Conservation (phyloP, 2,113 vertebrate species). For the Chlorocebus sabaeus region DNA sequence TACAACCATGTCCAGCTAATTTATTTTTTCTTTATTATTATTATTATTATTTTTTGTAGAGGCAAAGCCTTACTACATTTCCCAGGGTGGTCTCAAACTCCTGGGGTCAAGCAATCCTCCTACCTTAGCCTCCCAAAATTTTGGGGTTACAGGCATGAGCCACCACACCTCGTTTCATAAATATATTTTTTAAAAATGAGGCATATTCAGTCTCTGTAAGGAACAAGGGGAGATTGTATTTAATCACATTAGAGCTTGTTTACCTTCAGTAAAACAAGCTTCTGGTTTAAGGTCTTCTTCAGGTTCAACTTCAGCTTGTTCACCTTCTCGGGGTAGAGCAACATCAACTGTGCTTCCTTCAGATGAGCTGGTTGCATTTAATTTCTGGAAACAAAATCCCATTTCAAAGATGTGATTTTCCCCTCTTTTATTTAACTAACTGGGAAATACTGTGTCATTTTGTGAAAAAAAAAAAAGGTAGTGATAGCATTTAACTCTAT, state of each 20-base stretch:
- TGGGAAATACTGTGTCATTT: neutral
- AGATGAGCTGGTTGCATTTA: slow-evolving; percentile 91
- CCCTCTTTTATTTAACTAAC: slow-evolving; percentile 49
- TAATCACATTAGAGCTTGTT: slow-evolving; percentile 45
- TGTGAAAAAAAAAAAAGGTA: neutral
- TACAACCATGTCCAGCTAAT: too few relatives aligned
- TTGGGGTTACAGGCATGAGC: too few relatives aligned
- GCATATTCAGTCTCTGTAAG: neutral
- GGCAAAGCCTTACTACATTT: too few relatives aligned
- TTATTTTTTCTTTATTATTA: too few relatives aligned
- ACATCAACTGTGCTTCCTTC: slow-evolving; percentile 97
- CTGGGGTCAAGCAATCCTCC: too few relatives aligned
- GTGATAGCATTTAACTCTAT: slow-evolving; percentile 39
- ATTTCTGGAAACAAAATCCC: slow-evolving; percentile 86
- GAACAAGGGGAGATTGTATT: neutral
- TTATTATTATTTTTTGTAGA: too few relatives aligned
- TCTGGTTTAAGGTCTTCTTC: slow-evolving; percentile 93
- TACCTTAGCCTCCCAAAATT: too few relatives aligned
- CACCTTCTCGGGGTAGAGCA: slow-evolving; percentile 86
- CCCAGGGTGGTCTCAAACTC: too few relatives aligned
- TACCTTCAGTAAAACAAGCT: slow-evolving; percentile 94
- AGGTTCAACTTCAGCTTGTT: slow-evolving; percentile 87
- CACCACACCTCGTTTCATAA: neutral
- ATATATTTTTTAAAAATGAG: neutral
- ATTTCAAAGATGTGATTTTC: slow-evolving; percentile 74